Evolutionary conservation across 2,888 invertebrate species (phyloP).

Genomic region (Hypolimnas misippus): DNA sequence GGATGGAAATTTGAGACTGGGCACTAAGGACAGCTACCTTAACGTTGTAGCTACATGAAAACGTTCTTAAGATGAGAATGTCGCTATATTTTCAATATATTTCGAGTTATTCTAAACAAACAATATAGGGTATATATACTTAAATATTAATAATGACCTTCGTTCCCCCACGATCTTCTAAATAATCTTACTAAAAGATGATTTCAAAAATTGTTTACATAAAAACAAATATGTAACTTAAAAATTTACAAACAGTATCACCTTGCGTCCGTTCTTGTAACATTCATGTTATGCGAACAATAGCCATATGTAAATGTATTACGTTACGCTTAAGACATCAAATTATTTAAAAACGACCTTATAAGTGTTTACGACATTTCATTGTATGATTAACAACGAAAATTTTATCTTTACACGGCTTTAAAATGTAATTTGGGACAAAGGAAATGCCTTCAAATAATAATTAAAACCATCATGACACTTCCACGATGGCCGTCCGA

Average conservation of each 20-base stretch:
- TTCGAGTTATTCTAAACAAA: not conserved
- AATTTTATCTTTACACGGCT: conserved; percentile 20
- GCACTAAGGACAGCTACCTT: not conserved
- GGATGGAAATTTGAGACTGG: conserved; percentile 7
- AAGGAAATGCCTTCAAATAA: conserved; percentile 50
- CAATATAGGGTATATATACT: too few relatives aligned
- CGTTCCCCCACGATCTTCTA: too few relatives aligned
- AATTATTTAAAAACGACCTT: conserved; percentile 4
- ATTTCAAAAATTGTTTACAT: not conserved
- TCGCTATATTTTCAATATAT: not conserved
- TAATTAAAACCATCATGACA: conserved; percentile 73
- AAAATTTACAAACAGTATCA: not conserved
- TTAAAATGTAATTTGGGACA: conserved; percentile 22
- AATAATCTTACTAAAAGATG: not conserved
- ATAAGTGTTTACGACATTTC: conserved; percentile 2
- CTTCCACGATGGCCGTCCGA: conserved; percentile 54
- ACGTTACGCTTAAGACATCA: conserved; percentile 3
- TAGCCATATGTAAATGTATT: conserved; percentile 3
- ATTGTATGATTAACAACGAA: conserved; percentile 9
- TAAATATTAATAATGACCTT: too few relatives aligned
- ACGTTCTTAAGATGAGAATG: not conserved
- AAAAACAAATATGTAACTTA: not conserved
- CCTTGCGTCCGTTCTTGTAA: not conserved
- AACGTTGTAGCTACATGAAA: not conserved
- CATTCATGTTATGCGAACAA: not conserved